Evolutionary conservation across 2,113 vertebrate species (phyloP), one percentile per base, ranked within the genome.

Genomic region (Oriolus oriolus): DNA sequence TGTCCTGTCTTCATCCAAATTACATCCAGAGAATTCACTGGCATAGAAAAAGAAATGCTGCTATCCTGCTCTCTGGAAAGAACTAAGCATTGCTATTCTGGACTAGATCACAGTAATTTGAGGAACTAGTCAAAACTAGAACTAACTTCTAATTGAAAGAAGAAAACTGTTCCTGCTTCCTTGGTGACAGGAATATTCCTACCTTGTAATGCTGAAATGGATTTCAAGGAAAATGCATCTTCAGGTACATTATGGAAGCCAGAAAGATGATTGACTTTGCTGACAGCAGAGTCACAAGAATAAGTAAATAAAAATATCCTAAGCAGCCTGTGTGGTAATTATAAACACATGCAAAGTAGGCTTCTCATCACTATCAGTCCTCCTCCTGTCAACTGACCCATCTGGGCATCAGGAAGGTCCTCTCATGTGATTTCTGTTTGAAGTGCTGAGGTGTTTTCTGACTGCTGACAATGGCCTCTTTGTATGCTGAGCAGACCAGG

Each of bases 371-470:
- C 74, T 87, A 12, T 80, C 82, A 88, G 59, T 52, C 28, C 21
- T 88, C 9, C 61, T 83, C 19, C 69, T 94, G 93, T 84, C 82
- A 95, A 8, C 52, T 64, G 75, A 70, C 35, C 52, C 59, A 66
- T 93, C 53, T 84, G 81, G 69, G 73, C 88, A 79, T 47, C n/a
- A 33, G 15, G 57, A 73, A 91, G 30, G 80, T 69, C 19, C 57
- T 84, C 47, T 91, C 93, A 92, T 85, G 59, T 96, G 94, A 95
- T 93, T 89, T 63, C 61, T 91, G 12, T 49, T 33, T 45, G 50
- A 79, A 95, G 53, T 45, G 45, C 52, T 86, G 85, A 87, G 82
- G 73, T 91, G 61, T 73, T 95, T 74, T 75, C 83, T 60, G 86
- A 50, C 66, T 60, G 42, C 12, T 91, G 76, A 87, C 90, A 96